Percentiles rank a stretch among this genome's conserved stretches.
These are phyloP conservation scores for Sebastes iracundus DNA, from an alignment of 2,797 vertebrate species.

Conservation along the genomic window DNA sequence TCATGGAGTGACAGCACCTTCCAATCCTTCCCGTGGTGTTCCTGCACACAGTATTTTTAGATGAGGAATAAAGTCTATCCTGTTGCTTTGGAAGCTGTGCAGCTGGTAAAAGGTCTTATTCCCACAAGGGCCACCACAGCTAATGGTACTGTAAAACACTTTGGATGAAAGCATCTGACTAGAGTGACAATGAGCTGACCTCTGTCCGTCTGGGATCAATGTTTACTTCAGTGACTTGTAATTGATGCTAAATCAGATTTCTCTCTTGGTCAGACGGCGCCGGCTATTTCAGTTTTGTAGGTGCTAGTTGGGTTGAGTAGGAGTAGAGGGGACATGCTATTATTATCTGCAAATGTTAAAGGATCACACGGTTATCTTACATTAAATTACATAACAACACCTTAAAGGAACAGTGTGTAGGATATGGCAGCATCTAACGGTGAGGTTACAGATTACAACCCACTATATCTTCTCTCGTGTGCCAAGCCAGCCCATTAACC, in stretches of 20 bases:
- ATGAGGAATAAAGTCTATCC: constrained; percentile 7
- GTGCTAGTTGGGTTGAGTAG: neutral
- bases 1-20: neutral
- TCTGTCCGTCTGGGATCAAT: neutral
- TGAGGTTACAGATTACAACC: too few relatives aligned
- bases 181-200: constrained; percentile 4
- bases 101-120: constrained; percentile 13
- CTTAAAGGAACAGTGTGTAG: too few relatives aligned
- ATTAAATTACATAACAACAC: neutral
- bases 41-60: constrained; percentile 5
- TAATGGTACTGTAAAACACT: constrained; percentile 18
- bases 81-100: neutral
- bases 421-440: too few relatives aligned
- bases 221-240: neutral
- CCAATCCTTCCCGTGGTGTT: neutral
- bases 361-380: constrained; percentile 2
- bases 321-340: neutral
- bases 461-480: too few relatives aligned
- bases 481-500: too few relatives aligned
- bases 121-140: constrained; percentile 9
- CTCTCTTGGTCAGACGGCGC: neutral
- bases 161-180: neutral
- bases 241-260: neutral
- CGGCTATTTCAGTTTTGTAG: neutral
- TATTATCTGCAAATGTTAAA: neutral